Evolutionary conservation across 1,140 invertebrate genomes (phyloP), one percentile per base, ranked within the genome.

Genomic region (Tetragonula clypearis): DNA sequence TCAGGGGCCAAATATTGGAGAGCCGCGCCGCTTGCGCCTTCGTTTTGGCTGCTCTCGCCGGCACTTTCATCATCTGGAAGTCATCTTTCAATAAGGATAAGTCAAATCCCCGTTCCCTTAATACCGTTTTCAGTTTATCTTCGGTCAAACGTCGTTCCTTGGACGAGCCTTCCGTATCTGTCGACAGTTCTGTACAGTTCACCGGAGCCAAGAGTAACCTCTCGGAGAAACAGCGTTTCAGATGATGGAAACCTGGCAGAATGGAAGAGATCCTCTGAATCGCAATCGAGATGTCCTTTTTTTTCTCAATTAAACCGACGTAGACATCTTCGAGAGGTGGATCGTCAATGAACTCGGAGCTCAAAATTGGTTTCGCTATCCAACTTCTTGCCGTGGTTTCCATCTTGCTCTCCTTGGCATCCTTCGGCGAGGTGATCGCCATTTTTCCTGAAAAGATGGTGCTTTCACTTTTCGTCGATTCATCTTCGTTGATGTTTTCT

Each of bases 1-100:
- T 98, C 49, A 97, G 96, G 0, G 98, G 97, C 98, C 98, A 99
- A 58, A 96, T 93, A 83, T 95, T 94, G 2, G 95, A 95, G 5
- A 96, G 95, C 88, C 95, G 94, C 15, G 96, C 93, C 92, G 96
- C 97, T 91, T 99, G 98, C 69, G 92, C 92, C 77, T 96, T 96
- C 2, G 97, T 96, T 89, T 96, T 96, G 9, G 97, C 97, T 21
- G 96, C 88, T 9, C 87, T 90, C 65, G 93, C 91, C 1, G 97
- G 96, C 1, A 99, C 97, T 53, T 95, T 82, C 0, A 95, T 82
- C 5, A 96, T 92, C 86, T 95, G 94, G 2, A 97, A 95, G 60
- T 95, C 93, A 8, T 96, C 94, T 84, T 94, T 90, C 4, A 97
- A 94, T 0, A 95, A 87, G 15, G 94, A 90, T 21, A 96, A 90